Percentiles rank a stretch among this genome's conserved stretches.
These are phyloP conservation scores for Esox masquinongy DNA, from an alignment of 2,797 vertebrate species.

Conservation along the genomic window DNA sequence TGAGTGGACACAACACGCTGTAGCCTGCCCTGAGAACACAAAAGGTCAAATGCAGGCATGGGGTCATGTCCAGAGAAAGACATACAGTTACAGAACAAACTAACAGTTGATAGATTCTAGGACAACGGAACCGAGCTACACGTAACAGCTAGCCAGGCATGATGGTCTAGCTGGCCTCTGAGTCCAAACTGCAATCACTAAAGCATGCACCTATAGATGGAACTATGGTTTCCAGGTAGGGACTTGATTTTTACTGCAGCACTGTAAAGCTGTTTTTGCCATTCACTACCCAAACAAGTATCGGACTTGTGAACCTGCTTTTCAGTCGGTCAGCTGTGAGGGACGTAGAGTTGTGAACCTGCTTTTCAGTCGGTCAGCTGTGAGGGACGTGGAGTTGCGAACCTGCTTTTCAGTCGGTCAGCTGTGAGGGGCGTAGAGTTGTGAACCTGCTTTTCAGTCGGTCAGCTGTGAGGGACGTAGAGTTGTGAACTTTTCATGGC, in stretches of 20 bases:
- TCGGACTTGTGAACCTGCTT: not conserved
- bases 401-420: no score
- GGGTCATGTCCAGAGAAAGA: constrained; percentile 18
- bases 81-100: not conserved
- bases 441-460: no score
- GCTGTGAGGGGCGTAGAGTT: no score
- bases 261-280: not conserved
- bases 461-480: no score
- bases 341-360: not conserved
- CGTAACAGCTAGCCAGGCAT: not conserved
- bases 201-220: not conserved
- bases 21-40: not conserved
- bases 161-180: not conserved
- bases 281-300: not conserved
- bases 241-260: not conserved
- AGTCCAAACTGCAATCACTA: not conserved
- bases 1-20: constrained; percentile 28
- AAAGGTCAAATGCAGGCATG: constrained; percentile 26
- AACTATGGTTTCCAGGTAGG: not conserved
- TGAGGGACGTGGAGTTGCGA: no score
- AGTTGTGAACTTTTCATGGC: no score
- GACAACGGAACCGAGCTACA: not conserved
- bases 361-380: not conserved
- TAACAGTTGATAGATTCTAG: not conserved
- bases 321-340: not conserved